Evolutionary conservation across 2,888 invertebrate species (phyloP).

Genomic region (Aplocera efformata): DNA sequence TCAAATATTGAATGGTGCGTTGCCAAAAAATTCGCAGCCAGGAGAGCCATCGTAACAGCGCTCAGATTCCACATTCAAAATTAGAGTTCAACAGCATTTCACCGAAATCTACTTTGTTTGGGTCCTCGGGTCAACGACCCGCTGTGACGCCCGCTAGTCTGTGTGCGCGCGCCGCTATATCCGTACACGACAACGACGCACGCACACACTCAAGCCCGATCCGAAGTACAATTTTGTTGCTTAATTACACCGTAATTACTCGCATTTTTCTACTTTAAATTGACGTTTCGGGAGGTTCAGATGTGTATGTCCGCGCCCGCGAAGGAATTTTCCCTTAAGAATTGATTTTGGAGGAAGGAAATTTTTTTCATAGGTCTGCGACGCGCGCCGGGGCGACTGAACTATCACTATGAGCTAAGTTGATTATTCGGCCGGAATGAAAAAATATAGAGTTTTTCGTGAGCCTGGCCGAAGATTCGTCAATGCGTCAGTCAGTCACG

Average conservation of each 20-base stretch:
- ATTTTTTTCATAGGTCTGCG: slow-evolving; percentile 36
- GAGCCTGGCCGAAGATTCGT: slow-evolving; percentile 72
- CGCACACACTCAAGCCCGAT: slow-evolving; percentile 52
- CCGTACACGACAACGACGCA: slow-evolving; percentile 46
- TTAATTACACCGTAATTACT: slow-evolving; percentile 57
- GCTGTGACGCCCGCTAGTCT: slow-evolving; percentile 59
- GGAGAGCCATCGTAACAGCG: slow-evolving; percentile 52
- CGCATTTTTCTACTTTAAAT: slow-evolving; percentile 37
- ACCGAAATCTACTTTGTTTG: slow-evolving; percentile 80
- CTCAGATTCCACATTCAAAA: slow-evolving; percentile 64
- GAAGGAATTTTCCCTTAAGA: slow-evolving; percentile 43
- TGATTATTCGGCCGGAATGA: slow-evolving; percentile 73
- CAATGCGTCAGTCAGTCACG: slow-evolving; percentile 78
- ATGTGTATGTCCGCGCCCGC: slow-evolving; percentile 19
- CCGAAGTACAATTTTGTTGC: slow-evolving; percentile 58
- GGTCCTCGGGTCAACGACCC: slow-evolving; percentile 74
- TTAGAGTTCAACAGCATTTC: slow-evolving; percentile 79
- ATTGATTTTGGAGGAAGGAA: slow-evolving; percentile 35
- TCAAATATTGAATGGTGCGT: slow-evolving; percentile 31
- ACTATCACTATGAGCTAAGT: slow-evolving; percentile 76
- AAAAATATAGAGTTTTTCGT: slow-evolving; percentile 77
- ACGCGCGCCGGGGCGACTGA: slow-evolving; percentile 61
- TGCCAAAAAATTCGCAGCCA: slow-evolving; percentile 62
- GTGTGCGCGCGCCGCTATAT: slow-evolving; percentile 65
- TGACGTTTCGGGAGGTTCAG: slow-evolving; percentile 33